phyloP scores from a whole-genome alignment of 2,113 vertebrate species.

The Okapia johnstoni region DNA sequence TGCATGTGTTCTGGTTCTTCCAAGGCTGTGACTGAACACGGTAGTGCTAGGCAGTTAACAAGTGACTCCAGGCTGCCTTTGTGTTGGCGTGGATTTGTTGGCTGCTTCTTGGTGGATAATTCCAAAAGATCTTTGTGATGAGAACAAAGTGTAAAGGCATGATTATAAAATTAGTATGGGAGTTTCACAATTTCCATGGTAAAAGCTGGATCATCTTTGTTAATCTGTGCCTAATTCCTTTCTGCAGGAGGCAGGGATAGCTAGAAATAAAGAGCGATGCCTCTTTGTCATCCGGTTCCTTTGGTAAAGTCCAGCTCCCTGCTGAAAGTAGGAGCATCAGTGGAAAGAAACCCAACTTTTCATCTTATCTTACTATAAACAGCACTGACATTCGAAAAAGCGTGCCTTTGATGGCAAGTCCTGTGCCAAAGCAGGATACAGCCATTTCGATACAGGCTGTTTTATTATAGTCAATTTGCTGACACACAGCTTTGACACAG shows the following conservation, averaged over 20 bases:
- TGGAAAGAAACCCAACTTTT: conserved; percentile 3
- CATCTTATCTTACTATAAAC: not conserved
- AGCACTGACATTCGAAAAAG: not conserved
- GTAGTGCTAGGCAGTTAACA: not conserved
- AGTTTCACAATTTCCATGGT: conserved; percentile 42
- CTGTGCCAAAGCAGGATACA: not conserved
- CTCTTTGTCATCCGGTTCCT: not conserved
- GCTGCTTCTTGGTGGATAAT: conserved; percentile 36
- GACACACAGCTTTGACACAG: conserved; percentile 46
- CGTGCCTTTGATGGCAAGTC: not conserved
- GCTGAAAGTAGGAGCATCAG: not conserved
- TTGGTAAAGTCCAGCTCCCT: not conserved
- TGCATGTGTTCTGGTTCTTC: not conserved
- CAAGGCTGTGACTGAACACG: not conserved
- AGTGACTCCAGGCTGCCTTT: not conserved
- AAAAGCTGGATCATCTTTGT: conserved; percentile 14
- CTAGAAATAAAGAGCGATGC: not conserved
- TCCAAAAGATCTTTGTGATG: conserved; percentile 53
- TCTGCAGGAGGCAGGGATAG: not conserved
- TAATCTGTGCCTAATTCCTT: conserved; percentile 14
- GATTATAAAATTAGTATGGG: conserved; percentile 45
- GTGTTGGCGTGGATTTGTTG: not conserved
- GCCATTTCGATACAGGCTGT: conserved; percentile 15
- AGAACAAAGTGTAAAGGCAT: conserved; percentile 54
- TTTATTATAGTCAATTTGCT: not conserved